Conservation (phyloP, 2,113 vertebrate genomes). For the Python bivittatus region DNA sequence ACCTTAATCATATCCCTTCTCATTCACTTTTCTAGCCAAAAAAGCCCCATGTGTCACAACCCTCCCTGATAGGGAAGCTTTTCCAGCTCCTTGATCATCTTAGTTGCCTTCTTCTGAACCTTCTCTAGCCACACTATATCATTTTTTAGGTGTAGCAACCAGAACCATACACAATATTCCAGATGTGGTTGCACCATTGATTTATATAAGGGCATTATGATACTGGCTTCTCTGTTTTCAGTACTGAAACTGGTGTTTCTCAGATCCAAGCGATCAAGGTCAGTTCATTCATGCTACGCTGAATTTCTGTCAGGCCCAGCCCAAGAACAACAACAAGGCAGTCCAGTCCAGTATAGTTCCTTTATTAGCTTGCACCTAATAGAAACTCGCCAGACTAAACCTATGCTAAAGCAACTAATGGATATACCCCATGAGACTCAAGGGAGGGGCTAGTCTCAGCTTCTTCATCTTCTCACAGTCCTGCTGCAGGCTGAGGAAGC, state of each 20-base stretch:
- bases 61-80: not conserved
- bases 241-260: no score
- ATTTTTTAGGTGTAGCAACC: not conserved
- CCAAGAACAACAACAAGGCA: no score
- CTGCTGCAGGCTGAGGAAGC: no score
- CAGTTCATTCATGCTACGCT: not conserved
- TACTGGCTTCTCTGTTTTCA: no score
- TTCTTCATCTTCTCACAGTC: no score
- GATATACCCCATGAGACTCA: no score
- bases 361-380: no score
- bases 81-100: not conserved
- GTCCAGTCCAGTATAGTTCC: no score
- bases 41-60: not conserved
- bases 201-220: not conserved
- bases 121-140: not conserved
- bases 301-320: not conserved
- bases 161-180: not conserved
- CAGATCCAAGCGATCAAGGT: not conserved
- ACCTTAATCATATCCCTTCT: not conserved
- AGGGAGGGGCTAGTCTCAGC: no score
- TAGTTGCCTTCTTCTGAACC: not conserved
- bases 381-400: no score
- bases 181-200: not conserved
- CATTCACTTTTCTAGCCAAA: not conserved
- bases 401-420: no score